Conservation (phyloP, 2,797 vertebrate species). For the Dryobates pubescens region DNA sequence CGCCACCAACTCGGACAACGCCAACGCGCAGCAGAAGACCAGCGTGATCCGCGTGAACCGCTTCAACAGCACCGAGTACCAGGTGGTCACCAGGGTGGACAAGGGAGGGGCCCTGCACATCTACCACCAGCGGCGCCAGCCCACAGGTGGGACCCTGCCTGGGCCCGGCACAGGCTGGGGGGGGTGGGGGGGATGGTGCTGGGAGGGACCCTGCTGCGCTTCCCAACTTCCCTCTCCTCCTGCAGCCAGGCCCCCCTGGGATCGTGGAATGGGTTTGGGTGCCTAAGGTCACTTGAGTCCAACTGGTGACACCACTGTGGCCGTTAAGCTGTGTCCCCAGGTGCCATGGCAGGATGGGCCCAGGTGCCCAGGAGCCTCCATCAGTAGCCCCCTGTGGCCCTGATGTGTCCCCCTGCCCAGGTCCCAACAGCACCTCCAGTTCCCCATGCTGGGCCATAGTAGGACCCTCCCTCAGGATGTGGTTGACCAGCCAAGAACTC, state of each 20-base stretch:
- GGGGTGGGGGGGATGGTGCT: background rate
- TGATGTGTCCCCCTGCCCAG: rapidly evolving
- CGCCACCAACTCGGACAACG: slow-evolving; percentile 95
- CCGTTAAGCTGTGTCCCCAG: too few relatives aligned
- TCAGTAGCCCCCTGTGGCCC: background rate
- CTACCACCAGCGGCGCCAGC: slow-evolving; percentile 95
- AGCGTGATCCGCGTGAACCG: slow-evolving; percentile 96
- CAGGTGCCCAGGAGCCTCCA: background rate
- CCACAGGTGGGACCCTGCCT: slow-evolving; percentile 81
- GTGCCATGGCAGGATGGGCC: background rate
- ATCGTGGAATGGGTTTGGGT: too few relatives aligned
- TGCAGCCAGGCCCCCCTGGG: too few relatives aligned
- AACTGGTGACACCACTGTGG: too few relatives aligned
- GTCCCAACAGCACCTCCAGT: rapidly evolving
- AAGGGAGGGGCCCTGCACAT: slow-evolving; percentile 93
- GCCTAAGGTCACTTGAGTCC: too few relatives aligned
- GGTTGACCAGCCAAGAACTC: rapidly evolving
- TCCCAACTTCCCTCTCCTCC: background rate
- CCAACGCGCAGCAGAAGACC: slow-evolving; percentile 95
- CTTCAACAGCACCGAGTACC: slow-evolving; percentile 96
- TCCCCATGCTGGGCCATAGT: background rate
- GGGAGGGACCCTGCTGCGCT: background rate
- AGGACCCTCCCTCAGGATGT: background rate
- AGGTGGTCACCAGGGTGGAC: slow-evolving; percentile 92
- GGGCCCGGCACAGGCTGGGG: background rate